Percentiles rank a stretch among this genome's conserved stretches.
These are phyloP conservation scores for Promerops cafer DNA, from an alignment of 2,113 vertebrate genomes.

Conservation along the genomic window DNA sequence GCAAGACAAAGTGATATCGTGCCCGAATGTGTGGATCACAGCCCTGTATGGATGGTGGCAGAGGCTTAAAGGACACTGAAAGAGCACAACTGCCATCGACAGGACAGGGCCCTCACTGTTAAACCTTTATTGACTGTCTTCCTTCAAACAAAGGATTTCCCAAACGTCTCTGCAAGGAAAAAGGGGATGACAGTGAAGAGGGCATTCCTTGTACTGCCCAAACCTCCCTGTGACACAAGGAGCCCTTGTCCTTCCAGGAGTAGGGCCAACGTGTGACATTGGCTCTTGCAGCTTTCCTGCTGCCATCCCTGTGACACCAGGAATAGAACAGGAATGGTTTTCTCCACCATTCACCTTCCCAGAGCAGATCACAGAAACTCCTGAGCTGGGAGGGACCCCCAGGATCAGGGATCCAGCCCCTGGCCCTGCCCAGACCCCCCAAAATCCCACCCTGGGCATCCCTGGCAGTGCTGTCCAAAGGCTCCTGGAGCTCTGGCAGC, in stretches of 20 bases:
- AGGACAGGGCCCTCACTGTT: not conserved
- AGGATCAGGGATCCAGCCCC: rapidly evolving
- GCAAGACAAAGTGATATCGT: not conserved
- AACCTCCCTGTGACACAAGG: not conserved
- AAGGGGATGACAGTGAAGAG: not conserved
- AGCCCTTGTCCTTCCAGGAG: not conserved
- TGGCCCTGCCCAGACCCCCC: not conserved
- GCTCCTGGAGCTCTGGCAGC: not conserved
- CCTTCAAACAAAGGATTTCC: not conserved
- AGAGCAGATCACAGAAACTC: not conserved
- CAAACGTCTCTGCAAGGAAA: not conserved
- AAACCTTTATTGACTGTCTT: not conserved
- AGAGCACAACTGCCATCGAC: not conserved
- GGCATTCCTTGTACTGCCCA: not conserved
- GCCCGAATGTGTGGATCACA: not conserved
- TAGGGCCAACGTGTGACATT: rapidly evolving
- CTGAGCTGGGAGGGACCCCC: not conserved
- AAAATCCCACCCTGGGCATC: not conserved
- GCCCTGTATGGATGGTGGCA: rapidly evolving
- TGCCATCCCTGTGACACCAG: not conserved
- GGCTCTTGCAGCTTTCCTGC: not conserved
- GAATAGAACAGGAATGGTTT: not conserved
- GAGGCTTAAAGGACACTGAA: not conserved
- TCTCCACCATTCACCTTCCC: not conserved
- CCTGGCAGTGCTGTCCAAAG: not conserved